Percentiles rank a stretch among this genome's conserved stretches.
Evolutionary conservation across 2,113 vertebrate genomes (phyloP).

Genomic region (Onychorhynchus coronatus): DNA sequence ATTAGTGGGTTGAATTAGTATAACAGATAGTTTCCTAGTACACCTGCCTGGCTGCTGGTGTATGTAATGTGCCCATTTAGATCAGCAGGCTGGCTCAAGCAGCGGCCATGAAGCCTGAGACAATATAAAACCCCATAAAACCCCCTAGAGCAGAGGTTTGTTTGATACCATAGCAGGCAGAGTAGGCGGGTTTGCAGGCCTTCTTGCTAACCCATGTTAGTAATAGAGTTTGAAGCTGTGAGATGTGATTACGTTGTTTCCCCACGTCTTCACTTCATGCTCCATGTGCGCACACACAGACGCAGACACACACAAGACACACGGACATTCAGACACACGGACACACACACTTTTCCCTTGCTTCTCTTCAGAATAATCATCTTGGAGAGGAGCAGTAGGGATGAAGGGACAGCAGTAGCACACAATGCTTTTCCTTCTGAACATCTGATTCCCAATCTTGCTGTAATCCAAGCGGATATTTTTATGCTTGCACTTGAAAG

Average conservation of each 20-base stretch:
- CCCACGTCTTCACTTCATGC: background rate
- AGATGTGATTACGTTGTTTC: background rate
- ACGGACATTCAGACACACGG: background rate
- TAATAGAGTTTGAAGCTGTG: background rate
- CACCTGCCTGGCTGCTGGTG: background rate
- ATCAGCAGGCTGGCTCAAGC: background rate
- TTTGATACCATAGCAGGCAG: background rate
- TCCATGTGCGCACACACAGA: background rate
- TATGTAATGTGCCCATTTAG: no score
- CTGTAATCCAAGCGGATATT: background rate
- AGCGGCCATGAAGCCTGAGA: background rate
- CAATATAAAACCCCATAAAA: background rate
- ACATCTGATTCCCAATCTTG: background rate
- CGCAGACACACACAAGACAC: background rate
- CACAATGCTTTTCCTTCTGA: background rate
- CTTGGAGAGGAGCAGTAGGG: background rate
- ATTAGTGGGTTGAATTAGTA: background rate
- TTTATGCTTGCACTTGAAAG: background rate
- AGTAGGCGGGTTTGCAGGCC: background rate
- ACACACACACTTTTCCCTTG: background rate
- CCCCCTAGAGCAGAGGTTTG: background rate
- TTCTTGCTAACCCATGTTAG: background rate
- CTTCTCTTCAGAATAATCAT: background rate
- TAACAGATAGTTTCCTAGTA: background rate
- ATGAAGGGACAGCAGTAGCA: background rate